Evolutionary conservation across 2,797 vertebrate genomes (phyloP), one percentile per base, ranked within the genome.

Genomic region (Jordanella pulchra): DNA sequence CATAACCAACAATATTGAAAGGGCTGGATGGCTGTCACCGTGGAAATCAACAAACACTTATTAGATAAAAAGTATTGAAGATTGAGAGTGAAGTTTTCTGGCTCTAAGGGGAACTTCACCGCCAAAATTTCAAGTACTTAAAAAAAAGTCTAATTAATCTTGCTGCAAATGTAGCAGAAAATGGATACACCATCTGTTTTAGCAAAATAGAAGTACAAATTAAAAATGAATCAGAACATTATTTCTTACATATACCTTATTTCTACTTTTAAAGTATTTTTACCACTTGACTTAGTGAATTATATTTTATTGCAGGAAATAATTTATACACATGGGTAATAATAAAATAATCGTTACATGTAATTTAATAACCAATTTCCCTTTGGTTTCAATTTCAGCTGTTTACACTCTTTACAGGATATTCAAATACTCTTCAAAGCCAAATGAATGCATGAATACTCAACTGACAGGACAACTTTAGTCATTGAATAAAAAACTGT

Each of bases 151-250:
- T 86, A 83, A 85, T 89, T 83, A 83, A 74, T 81, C 87, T 73
- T 69, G 56, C 54, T 71, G 82, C 0, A 12, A 79, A 76, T 39
- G 4, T 78, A 63, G 79, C 70, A 77, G 75, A 67, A 82, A 86
- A 72, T 79, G 67, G 74, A 80, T 72, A 72, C 74, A 76, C 77
- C 83, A 87, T 92, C 83, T 87, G 80, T 79, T 91, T 85, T 48
- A 72, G 3, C 17, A 50, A 75, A 58, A 55, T 61, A 71, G 44
- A 65, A 76, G 51, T 27, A 67, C 15, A 55, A 23, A 4, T 73
- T 25, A 65, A 39, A 18, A 51, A n/a, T 35, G 45, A 77, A 72
- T 28, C 28, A 32, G 27, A 42, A 1, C 23, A 21, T 10, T n/a
- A 28, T 32, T n/a, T 14, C 13, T 44, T 25, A 21, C 12, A 7